phyloP scores from a whole-genome alignment of 2,797 vertebrate genomes.

The Falco concolor region DNA sequence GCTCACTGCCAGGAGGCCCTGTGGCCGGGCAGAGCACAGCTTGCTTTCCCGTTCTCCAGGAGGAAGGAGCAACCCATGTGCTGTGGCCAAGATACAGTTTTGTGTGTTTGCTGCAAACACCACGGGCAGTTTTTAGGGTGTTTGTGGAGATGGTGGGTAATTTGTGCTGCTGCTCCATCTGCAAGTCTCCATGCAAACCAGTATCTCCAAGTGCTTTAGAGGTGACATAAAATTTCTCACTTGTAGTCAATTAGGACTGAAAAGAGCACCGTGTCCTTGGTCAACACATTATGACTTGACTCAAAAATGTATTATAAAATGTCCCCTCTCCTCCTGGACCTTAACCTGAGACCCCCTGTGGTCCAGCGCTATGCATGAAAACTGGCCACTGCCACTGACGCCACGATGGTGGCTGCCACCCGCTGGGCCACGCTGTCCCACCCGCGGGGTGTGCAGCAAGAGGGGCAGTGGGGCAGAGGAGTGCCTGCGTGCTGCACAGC shows the following conservation, averaged over 20 bases:
- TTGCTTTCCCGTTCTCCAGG: background rate
- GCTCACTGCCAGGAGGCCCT: background rate
- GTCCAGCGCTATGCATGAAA: background rate
- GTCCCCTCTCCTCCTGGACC: background rate
- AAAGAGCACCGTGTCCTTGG: background rate
- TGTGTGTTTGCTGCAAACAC: background rate
- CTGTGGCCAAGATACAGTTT: background rate
- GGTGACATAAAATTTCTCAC: background rate
- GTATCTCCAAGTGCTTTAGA: background rate
- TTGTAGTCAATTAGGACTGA: background rate
- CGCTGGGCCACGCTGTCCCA: rapidly evolving
- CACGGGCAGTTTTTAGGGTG: background rate
- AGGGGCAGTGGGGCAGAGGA: background rate
- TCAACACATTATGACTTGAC: background rate
- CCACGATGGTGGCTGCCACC: background rate
- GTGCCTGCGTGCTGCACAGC: rapidly evolving
- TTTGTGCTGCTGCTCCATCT: background rate
- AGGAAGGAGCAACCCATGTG: background rate
- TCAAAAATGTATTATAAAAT: background rate
- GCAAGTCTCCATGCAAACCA: background rate
- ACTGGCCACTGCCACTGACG: background rate
- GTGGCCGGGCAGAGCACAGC: background rate
- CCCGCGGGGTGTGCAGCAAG: rapidly evolving
- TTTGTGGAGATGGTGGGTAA: background rate
- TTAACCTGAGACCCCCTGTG: background rate